Conservation (phyloP, 2,797 vertebrate species). For the Oreochromis grahami region DNA sequence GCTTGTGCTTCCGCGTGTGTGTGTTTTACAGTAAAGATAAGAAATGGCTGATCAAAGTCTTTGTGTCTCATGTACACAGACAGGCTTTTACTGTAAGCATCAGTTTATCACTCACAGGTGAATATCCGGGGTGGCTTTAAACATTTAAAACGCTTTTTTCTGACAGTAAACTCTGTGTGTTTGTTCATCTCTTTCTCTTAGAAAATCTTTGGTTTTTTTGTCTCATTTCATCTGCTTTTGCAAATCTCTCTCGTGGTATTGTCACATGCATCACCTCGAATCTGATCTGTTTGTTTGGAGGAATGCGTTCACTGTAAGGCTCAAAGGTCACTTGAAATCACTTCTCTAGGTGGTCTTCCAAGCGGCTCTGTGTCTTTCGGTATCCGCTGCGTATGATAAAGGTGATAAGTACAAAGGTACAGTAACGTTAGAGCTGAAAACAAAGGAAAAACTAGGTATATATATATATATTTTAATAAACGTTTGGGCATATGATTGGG, state of each 20-base stretch:
- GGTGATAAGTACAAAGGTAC: neutral
- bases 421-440: neutral
- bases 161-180: neutral
- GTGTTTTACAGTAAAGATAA: slow-evolving; percentile 34
- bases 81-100: neutral
- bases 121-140: neutral
- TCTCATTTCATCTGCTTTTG: neutral
- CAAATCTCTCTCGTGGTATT: neutral
- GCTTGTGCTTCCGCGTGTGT: neutral
- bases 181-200: neutral
- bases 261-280: neutral
- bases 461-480: neutral
- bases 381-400: neutral
- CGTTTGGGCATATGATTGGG: neutral
- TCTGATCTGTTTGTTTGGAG: neutral
- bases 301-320: neutral
- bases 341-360: neutral
- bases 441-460: neutral
- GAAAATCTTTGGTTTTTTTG: neutral
- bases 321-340: slow-evolving; percentile 19
- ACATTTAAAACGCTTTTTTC: neutral
- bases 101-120: neutral
- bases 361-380: neutral
- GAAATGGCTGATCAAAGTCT: slow-evolving; percentile 4
- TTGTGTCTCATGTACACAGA: neutral